Base-by-base conservation (phyloP, 2,797 vertebrate genomes). In the Pangasius krempfi region DNA sequence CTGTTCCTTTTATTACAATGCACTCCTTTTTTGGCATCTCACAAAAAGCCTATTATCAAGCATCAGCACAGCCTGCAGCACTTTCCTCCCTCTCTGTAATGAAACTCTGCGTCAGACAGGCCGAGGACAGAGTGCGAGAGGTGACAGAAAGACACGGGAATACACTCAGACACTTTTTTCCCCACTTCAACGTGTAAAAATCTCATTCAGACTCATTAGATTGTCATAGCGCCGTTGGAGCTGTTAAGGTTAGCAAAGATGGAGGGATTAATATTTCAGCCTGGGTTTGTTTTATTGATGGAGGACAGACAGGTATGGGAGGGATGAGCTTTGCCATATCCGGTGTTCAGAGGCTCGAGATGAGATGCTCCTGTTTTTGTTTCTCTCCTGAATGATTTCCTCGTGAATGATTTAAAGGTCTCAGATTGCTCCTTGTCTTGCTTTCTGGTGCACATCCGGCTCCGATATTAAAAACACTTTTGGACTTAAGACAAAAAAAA, bases 191-290 rank as follows among this genome's bases (percentile, higher is more conserved):
- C 81, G 87, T 89, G 91, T 82, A 87, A 89, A 92, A 88, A 89
- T 76, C 88, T 88, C 78, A 89, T 90, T 89, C 89, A 87, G 85
- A 80, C 82, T 89, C 88, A 89, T 90, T 92, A 90, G 82, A 72
- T 37, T 88, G 83, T 86, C 81, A 86, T 9, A 22, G 84, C 58
- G 50, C 58, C 85, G n/a, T n/a, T n/a, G 44, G 62, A 66, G 78
- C 91, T 80, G 79, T 75, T 88, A 88, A 52, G 37, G 79, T 27
- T n/a, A 64, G 60, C 47, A 52, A 27, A 60, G 76, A 5, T 37
- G 37, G 75, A 64, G 60, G 58, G 84, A 89, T 91, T 88, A 91
- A 91, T 91, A 78, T 89, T 91, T 90, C 76, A 91, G 85, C 54
- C 54, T 0, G 8, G 47, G 78, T 54, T 79, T 91, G 78, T 86